Evolutionary conservation across 2,888 invertebrate species (phyloP).

Genomic region (Agrotis puta): DNA sequence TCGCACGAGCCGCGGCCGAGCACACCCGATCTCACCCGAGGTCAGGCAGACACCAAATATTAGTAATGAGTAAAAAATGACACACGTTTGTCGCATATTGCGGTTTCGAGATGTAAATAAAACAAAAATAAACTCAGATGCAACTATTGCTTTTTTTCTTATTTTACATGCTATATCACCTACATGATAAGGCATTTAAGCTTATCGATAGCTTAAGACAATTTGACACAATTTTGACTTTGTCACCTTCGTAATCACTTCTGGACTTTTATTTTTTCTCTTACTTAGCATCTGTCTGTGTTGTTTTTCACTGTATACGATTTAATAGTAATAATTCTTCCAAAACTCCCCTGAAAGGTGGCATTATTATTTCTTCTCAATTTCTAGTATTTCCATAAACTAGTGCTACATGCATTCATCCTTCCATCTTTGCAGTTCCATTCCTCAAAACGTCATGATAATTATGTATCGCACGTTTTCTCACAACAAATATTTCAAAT

Average conservation of each 20-base stretch:
- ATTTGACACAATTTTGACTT: too few species aligned
- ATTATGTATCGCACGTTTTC: constrained; percentile 1
- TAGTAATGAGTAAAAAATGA: constrained; percentile 38
- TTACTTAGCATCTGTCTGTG: too few species aligned
- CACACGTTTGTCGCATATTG: neutral
- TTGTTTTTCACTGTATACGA: too few species aligned
- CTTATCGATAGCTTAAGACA: too few species aligned
- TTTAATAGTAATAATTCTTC: too few species aligned
- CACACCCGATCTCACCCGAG: constrained; percentile 48
- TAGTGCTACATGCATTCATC: neutral
- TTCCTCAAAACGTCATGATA: neutral
- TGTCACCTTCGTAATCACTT: too few species aligned
- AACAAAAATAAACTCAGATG: constrained; percentile 4
- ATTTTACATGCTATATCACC: too few species aligned
- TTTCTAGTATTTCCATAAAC: neutral
- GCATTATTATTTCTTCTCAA: neutral
- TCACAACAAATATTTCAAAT: constrained; percentile 6
- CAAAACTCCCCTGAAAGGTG: too few species aligned
- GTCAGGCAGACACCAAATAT: constrained; percentile 56
- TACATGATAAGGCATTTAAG: too few species aligned
- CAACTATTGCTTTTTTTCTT: too few species aligned
- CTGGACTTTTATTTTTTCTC: too few species aligned
- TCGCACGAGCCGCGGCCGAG: constrained; percentile 47
- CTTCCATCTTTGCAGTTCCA: neutral
- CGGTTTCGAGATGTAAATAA: neutral